phyloP scores from a whole-genome alignment of 2,888 invertebrate genomes.

The Dicranocentrus wangi region DNA sequence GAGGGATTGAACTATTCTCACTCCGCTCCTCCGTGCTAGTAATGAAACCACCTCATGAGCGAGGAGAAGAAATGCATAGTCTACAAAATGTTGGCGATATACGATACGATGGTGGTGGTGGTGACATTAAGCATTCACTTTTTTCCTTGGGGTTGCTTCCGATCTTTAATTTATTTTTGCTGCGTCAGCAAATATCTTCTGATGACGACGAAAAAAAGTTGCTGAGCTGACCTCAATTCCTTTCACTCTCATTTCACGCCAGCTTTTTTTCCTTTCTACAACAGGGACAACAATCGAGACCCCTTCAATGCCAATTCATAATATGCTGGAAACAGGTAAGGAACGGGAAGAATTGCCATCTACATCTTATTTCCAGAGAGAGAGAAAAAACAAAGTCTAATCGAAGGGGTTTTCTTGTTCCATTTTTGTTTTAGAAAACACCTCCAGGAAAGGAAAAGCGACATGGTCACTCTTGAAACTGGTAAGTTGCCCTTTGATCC shows the following conservation, averaged over 20 bases:
- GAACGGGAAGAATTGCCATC: background rate
- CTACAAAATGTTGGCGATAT: too few relatives aligned
- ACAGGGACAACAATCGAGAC: constrained; percentile 71
- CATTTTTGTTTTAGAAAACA: constrained; percentile 73
- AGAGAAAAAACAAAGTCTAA: background rate
- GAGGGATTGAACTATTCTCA: too few relatives aligned
- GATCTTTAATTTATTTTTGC: background rate
- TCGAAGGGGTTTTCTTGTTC: background rate
- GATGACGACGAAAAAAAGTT: background rate
- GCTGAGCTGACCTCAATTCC: constrained; percentile 11
- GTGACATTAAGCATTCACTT: too few relatives aligned
- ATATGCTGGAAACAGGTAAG: constrained; percentile 69
- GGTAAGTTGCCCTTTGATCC: constrained; percentile 73
- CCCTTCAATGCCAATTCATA: constrained; percentile 68
- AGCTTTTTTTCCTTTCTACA: constrained; percentile 28
- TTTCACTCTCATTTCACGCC: too few relatives aligned
- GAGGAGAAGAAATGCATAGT: too few relatives aligned
- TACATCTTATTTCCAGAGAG: background rate
- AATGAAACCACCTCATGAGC: too few relatives aligned
- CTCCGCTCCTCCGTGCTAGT: too few relatives aligned
- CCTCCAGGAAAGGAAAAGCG: constrained; percentile 75
- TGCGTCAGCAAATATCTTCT: constrained; percentile 17
- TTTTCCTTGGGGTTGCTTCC: too few relatives aligned
- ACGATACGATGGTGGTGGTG: too few relatives aligned
- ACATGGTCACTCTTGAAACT: constrained; percentile 76